Conservation (phyloP, 2,888 invertebrate species). For the Atrina japonica region DNA sequence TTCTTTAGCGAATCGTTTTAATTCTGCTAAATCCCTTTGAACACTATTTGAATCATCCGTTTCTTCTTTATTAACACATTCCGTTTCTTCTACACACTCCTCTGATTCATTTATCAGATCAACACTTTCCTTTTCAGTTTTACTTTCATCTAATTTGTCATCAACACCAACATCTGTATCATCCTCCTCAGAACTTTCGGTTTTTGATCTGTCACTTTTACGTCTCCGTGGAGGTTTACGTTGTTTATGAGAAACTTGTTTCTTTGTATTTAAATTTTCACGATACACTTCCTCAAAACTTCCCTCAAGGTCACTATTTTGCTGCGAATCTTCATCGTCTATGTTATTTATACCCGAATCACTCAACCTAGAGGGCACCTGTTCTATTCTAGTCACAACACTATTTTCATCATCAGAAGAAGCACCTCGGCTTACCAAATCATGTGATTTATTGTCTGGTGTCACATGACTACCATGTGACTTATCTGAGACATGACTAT, state of each 20-base stretch:
- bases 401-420: constrained; percentile 31
- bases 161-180: background rate
- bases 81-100: constrained; percentile 24
- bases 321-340: constrained; percentile 3
- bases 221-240: too few species aligned
- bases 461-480: constrained; percentile 19
- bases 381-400: constrained; percentile 23
- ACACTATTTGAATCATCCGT: constrained; percentile 26
- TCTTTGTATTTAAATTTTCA: too few species aligned
- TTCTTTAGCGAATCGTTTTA: constrained; percentile 64
- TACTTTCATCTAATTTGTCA: constrained; percentile 1
- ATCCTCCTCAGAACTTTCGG: background rate
- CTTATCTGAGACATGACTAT: constrained; percentile 5
- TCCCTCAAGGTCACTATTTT: too few species aligned
- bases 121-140: too few species aligned
- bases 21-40: constrained; percentile 54
- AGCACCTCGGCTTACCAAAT: constrained; percentile 12
- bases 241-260: too few species aligned
- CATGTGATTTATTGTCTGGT: constrained; percentile 9
- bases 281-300: too few species aligned
- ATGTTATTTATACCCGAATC: constrained; percentile 1
- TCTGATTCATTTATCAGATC: constrained; percentile 21
- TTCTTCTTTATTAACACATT: constrained; percentile 33
- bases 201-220: too few species aligned
- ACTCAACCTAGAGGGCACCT: background rate